Evolutionary conservation across 2,113 vertebrate genomes (phyloP), one percentile per base, ranked within the genome.

Genomic region (Irena cyanogastra): DNA sequence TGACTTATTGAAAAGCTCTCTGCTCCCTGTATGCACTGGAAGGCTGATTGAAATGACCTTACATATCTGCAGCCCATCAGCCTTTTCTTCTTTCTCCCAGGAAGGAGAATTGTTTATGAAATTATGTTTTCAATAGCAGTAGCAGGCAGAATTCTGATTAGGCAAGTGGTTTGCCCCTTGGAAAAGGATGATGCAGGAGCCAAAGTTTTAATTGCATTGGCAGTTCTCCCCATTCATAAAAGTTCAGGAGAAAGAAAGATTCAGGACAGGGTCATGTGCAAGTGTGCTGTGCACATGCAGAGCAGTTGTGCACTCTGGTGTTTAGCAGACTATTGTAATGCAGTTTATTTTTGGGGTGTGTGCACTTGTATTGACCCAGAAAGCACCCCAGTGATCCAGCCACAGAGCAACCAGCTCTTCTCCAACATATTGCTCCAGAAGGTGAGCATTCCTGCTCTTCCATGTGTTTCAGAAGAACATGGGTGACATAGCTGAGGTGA

Each of bases 181-280:
- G 85, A 91, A 90, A 93, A 79, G 81, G 88, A 50, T n/a, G 50
- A 83, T 41, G 50, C n/a, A 56, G 71, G 8, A 96, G 72, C 90
- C 90, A 93, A 75, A 60, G 24, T 92, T 97, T 96, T 96, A 95
- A 97, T 96, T 97, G 65, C 41, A 18, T 86, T 95, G 90, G 96
- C 92, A 93, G 26, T 75, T 85, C 91, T 76, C 65, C 78, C 31
- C 83, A 65, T 94, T 91, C 83, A 82, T 84, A 77, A 47, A 83
- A 76, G 87, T 63, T 75, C 16, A 66, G 52, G 53, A 54, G 44
- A 75, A 83, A 75, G 68, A 72, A 87, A 64, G 49, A 90, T 52
- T 92, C 42, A 60, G 81, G 26, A 39, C 31, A 63, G 66, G 35
- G 35, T 83, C 42, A 33, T 9, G 5, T 47, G 30, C 13, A 63